These are phyloP conservation scores for Euglossa dilemma DNA, from an alignment of 1,140 invertebrate genomes.

Conservation along the genomic window DNA sequence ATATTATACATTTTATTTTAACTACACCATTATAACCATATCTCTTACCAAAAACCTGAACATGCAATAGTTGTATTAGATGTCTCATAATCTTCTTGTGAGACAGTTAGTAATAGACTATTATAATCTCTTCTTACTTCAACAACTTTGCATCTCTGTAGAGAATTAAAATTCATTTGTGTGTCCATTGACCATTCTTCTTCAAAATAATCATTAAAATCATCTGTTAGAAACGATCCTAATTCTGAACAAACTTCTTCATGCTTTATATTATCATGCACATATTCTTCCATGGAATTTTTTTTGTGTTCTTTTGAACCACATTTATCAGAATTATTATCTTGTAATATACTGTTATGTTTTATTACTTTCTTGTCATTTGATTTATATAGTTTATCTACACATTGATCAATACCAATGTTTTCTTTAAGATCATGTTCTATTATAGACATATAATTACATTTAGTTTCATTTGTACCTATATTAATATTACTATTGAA, in stretches of 20 bases:
- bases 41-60: constrained; percentile 80
- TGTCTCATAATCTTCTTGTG: constrained; percentile 69
- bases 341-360: neutral
- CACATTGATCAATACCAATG: neutral
- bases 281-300: neutral
- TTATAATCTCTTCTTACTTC: constrained; percentile 64
- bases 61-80: constrained; percentile 75
- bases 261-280: neutral
- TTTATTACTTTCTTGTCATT: neutral
- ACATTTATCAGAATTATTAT: neutral
- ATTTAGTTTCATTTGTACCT: neutral
- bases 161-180: constrained; percentile 78
- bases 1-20: constrained; percentile 16
- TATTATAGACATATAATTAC: neutral
- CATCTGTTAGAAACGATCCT: constrained; percentile 27
- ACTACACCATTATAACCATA: neutral
- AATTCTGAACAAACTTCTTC: neutral
- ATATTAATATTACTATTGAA: neutral
- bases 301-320: neutral
- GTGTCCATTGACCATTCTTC: constrained; percentile 69
- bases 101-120: constrained; percentile 74
- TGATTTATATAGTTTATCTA: neutral
- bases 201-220: constrained; percentile 72
- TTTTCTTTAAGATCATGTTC: neutral
- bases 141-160: constrained; percentile 81